Evolutionary conservation across 2,888 invertebrate genomes (phyloP).

Genomic region (Furcula furcula): DNA sequence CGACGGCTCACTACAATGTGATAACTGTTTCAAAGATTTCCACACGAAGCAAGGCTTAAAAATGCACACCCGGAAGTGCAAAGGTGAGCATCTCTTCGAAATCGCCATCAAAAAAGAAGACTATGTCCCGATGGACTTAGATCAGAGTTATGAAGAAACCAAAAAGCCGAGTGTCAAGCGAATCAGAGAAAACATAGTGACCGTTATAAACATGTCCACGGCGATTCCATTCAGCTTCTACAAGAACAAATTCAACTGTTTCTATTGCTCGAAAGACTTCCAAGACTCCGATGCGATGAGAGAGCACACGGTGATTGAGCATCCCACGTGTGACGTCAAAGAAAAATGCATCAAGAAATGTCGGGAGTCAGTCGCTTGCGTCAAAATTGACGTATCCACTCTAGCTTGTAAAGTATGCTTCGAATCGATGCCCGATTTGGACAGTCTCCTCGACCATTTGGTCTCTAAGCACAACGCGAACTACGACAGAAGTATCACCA

Average conservation of each 20-base stretch:
- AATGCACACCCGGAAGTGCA: conserved; percentile 69
- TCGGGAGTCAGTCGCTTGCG: conserved; percentile 68
- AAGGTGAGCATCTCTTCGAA: conserved; percentile 49
- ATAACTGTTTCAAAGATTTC: conserved; percentile 63
- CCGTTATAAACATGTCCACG: conserved; percentile 71
- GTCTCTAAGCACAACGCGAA: conserved; percentile 63
- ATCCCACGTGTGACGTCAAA: conserved; percentile 64
- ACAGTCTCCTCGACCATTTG: conserved; percentile 61
- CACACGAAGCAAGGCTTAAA: conserved; percentile 68
- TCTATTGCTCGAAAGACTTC: conserved; percentile 73
- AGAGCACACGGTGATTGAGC: conserved; percentile 63
- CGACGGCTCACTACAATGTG: conserved; percentile 63
- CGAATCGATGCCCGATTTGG: conserved; percentile 56
- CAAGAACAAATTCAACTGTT: conserved; percentile 74
- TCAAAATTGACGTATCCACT: conserved; percentile 68
- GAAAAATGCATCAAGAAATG: conserved; percentile 70
- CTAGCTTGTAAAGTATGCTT: conserved; percentile 70
- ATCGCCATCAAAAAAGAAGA: conserved; percentile 58
- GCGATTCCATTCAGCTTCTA: conserved; percentile 74
- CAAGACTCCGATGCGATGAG: conserved; percentile 64
- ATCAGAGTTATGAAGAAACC: conserved; percentile 50
- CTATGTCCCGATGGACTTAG: conserved; percentile 53
- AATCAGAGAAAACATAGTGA: conserved; percentile 66
- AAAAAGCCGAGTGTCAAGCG: conserved; percentile 68
- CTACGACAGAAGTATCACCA: conserved; percentile 67